phyloP scores from a whole-genome alignment of 2,888 invertebrate species.

The Xestoiulus laeticollis region DNA sequence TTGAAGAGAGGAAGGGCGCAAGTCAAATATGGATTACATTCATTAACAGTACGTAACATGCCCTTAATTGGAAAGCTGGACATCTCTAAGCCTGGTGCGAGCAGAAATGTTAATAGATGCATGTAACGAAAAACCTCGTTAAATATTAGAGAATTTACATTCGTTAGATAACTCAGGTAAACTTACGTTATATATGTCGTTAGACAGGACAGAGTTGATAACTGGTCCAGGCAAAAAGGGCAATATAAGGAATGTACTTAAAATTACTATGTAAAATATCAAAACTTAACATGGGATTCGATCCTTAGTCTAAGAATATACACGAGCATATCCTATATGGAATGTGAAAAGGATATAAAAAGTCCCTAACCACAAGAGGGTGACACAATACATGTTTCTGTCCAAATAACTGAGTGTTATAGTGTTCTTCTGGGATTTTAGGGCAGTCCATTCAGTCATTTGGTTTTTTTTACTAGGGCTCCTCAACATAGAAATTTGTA shows the following conservation, averaged over 20 bases:
- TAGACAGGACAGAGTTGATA: too few species aligned
- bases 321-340: too few species aligned
- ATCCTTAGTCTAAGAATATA: too few species aligned
- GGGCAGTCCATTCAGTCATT: neutral
- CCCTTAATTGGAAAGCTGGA: neutral
- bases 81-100: neutral
- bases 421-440: neutral
- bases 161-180: too few species aligned
- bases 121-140: neutral
- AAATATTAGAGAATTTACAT: neutral
- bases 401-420: neutral
- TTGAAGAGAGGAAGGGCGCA: neutral
- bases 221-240: too few species aligned
- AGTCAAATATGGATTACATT: neutral
- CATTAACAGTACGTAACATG: neutral
- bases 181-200: too few species aligned
- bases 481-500: neutral
- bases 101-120: neutral
- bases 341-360: too few species aligned
- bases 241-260: too few species aligned
- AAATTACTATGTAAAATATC: too few species aligned
- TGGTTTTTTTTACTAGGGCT: too few species aligned
- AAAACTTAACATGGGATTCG: too few species aligned
- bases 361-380: neutral
- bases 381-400: neutral